Evolutionary conservation across 1,140 invertebrate species (phyloP).

Genomic region (Drosophila tristis): DNA sequence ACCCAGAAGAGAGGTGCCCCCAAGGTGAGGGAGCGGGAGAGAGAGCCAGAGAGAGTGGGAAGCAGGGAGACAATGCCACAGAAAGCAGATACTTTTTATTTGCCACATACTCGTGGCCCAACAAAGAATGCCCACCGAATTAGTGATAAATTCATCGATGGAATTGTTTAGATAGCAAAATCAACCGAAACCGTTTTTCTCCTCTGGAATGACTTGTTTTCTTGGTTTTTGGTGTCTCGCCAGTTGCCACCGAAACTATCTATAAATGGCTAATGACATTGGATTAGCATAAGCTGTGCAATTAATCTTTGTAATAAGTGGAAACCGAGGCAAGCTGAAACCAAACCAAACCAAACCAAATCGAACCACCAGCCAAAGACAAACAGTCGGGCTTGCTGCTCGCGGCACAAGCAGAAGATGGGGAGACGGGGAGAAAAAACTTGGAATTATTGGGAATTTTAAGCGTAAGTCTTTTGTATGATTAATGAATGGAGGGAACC

Average conservation of each 20-base stretch:
- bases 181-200: conserved; percentile 21
- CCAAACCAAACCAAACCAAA: conserved; percentile 16
- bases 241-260: conserved; percentile 69
- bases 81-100: conserved; percentile 69
- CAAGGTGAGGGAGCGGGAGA: conserved; percentile 6
- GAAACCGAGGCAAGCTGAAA: conserved; percentile 62
- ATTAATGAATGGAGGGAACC: conserved; percentile 70
- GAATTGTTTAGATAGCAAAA: conserved; percentile 60
- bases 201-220: conserved; percentile 16
- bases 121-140: conserved; percentile 54
- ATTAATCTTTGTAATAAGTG: conserved; percentile 80
- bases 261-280: conserved; percentile 78
- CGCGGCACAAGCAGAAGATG: conserved; percentile 10
- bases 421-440: conserved; percentile 8
- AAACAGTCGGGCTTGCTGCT: conserved; percentile 44
- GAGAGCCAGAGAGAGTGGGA: conserved; percentile 3
- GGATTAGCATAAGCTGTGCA: conserved; percentile 77
- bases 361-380: conserved; percentile 36
- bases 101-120: conserved; percentile 39
- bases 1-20: conserved; percentile 35
- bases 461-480: conserved; percentile 68
- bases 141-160: conserved; percentile 63
- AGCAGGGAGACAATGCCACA: conserved; percentile 35
- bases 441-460: conserved; percentile 74
- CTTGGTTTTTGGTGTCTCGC: conserved; percentile 27